Conservation (phyloP, 2,113 vertebrate species). For the Pungitius pungitius region DNA sequence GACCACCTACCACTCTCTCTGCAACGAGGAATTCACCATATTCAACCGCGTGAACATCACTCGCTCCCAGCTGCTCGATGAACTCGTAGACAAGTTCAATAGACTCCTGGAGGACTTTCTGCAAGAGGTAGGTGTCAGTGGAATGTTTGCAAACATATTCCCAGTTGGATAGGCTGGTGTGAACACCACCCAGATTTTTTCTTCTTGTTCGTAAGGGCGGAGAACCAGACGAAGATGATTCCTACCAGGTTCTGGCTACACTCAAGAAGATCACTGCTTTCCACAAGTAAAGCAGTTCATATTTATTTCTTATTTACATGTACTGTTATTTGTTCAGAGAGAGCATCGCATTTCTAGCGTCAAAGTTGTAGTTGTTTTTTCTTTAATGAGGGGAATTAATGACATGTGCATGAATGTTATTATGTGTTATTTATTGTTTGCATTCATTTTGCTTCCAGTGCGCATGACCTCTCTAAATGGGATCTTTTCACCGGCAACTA, state of each 20-base stretch:
- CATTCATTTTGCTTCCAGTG: constrained; percentile 73
- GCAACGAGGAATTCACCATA: constrained; percentile 97
- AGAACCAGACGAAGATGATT: constrained; percentile 96
- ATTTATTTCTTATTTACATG: neutral
- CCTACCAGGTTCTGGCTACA: constrained; percentile 93
- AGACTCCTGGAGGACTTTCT: constrained; percentile 95
- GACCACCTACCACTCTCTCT: constrained; percentile 93
- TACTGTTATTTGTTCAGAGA: constrained; percentile 29
- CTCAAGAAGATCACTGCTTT: constrained; percentile 97
- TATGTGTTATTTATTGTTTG: neutral
- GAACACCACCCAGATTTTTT: constrained; percentile 3
- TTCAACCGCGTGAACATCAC: constrained; percentile 95
- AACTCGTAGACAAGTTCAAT: constrained; percentile 94
- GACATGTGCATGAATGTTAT: neutral
- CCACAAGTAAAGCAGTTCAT: constrained; percentile 85
- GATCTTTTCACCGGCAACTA: constrained; percentile 97
- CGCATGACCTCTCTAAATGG: constrained; percentile 96
- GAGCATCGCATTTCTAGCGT: neutral
- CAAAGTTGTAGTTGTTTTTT: neutral
- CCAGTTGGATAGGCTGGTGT: rapidly evolving
- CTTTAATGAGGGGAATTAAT: neutral
- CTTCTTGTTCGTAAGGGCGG: constrained; percentile 82
- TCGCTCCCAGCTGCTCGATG: constrained; percentile 94
- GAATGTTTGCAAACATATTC: neutral
- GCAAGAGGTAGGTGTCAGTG: constrained; percentile 85